Evolutionary conservation across 2,113 vertebrate species (phyloP), one percentile per base, ranked within the genome.

Genomic region (Cromileptes altivelis): DNA sequence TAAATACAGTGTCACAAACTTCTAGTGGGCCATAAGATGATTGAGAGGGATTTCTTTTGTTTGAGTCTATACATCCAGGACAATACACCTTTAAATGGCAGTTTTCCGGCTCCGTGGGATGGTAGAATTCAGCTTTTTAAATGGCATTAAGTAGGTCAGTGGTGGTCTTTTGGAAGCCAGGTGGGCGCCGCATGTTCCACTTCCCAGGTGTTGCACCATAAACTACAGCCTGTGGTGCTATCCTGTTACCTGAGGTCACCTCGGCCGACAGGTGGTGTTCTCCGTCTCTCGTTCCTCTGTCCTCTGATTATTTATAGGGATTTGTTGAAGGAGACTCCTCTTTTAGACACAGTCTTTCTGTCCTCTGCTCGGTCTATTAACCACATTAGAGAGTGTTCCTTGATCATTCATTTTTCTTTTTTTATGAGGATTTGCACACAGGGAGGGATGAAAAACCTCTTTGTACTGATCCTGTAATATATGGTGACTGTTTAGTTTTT

Each of bases 221-320:
- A 40, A 67, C 69, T 68, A 62, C 37, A 61, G 63, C 47, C 53
- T 67, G 61, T 37, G 27, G 27, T 80, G 69, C 27, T 79, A 27
- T 81, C 53, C 19, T 15, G 25, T 85, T 82, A 84, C 76, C n/a
- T 73, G 70, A 72, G 58, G 76, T 75, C 49, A 69, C 19, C 56
- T 78, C 23, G 12, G 60, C 19, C 69, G 70, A 33, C 74, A 78
- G 64, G 37, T 76, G 76, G 77, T 77, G 71, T 72, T 85, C 70
- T 53, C 49, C n/a, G 33, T 49, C 61, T 81, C 56, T 56, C 13
- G 33, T 60, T 56, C 58, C 58, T n/a, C 18, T 2, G 75, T 50
- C 50, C 52, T 82, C 73, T 78, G 76, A 76, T 75, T 87, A 87
- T 90, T 85, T 87, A 79, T 88, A 56, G 56, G 21, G 37, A 27